Conservation (phyloP, 1,140 invertebrate genomes). For the Zophobas atratus region DNA sequence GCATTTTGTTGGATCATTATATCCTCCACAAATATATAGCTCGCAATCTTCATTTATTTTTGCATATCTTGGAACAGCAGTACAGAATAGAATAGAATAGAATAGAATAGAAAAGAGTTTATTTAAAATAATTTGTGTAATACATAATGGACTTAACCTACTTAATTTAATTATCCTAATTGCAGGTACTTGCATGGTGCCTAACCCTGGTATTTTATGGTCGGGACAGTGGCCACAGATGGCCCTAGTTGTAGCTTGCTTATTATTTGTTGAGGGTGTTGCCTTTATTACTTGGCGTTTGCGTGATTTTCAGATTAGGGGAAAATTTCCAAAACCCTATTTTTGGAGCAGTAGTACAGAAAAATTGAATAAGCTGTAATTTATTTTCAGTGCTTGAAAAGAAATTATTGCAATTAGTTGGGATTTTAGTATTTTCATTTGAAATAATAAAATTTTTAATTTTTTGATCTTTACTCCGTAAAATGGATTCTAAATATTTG, state of each 20-base stretch:
- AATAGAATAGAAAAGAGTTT: too few species aligned
- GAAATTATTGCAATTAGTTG: conserved; percentile 48
- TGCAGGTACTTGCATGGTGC: too few species aligned
- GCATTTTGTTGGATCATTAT: conserved; percentile 57
- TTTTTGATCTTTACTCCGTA: conserved; percentile 51
- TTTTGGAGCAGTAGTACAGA: conserved; percentile 50
- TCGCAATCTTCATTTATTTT: conserved; percentile 45
- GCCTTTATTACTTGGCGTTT: too few species aligned
- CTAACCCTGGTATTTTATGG: too few species aligned
- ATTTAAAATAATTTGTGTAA: too few species aligned
- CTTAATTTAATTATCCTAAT: too few species aligned
- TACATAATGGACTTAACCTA: too few species aligned
- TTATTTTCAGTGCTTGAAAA: conserved; percentile 54
- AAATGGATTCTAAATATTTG: conserved; percentile 52
- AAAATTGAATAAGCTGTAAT: conserved; percentile 53
- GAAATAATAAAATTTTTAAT: conserved; percentile 55
- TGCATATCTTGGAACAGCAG: conserved; percentile 50
- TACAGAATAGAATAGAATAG: not conserved
- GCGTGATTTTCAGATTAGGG: too few species aligned
- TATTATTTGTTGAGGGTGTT: too few species aligned
- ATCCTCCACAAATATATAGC: conserved; percentile 56
- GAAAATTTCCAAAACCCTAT: too few species aligned
- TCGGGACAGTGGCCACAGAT: too few species aligned
- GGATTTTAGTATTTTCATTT: conserved; percentile 49
- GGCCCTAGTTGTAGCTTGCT: too few species aligned